phyloP scores from a whole-genome alignment of 64 coral and sea anemone genomes.

The Porites lutea region DNA sequence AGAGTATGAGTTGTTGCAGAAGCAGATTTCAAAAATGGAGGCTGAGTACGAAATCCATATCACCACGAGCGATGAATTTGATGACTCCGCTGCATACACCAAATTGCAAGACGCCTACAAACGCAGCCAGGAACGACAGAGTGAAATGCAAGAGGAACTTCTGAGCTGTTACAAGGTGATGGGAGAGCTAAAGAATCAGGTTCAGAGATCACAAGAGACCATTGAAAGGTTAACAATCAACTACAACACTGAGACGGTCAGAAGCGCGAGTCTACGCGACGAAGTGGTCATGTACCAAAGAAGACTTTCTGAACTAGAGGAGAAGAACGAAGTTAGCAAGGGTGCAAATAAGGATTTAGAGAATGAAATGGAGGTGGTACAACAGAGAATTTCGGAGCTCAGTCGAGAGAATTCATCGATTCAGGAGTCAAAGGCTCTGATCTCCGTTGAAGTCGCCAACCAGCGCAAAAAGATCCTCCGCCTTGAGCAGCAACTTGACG shows the following conservation, averaged over 20 bases:
- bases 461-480: slow-evolving; percentile 68
- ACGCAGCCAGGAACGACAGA: slow-evolving; percentile 91
- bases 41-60: slow-evolving; percentile 88
- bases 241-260: slow-evolving; percentile 72
- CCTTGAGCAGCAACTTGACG: slow-evolving; percentile 78
- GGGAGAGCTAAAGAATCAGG: slow-evolving; percentile 73
- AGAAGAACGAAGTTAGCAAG: slow-evolving; percentile 81
- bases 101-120: slow-evolving; percentile 88
- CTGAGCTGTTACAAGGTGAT: slow-evolving; percentile 72
- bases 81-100: slow-evolving; percentile 83
- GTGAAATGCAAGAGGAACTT: slow-evolving; percentile 84
- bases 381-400: slow-evolving; percentile 78
- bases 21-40: slow-evolving; percentile 83
- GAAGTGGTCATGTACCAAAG: slow-evolving; percentile 85
- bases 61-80: slow-evolving; percentile 75
- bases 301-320: slow-evolving; percentile 86
- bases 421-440: slow-evolving; percentile 80
- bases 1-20: slow-evolving; percentile 80
- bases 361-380: slow-evolving; percentile 83
- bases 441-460: slow-evolving; percentile 78
- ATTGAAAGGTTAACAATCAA: slow-evolving; percentile 64
- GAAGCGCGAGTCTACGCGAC: slow-evolving; percentile 63
- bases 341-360: slow-evolving; percentile 84
- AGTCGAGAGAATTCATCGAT: slow-evolving; percentile 64
- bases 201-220: slow-evolving; percentile 44